A percentile compares a stretch with the other conserved stretches of the same genome.
phyloP scores from a whole-genome alignment of 2,888 invertebrate genomes.

The Nephrotoma appendiculata region DNA sequence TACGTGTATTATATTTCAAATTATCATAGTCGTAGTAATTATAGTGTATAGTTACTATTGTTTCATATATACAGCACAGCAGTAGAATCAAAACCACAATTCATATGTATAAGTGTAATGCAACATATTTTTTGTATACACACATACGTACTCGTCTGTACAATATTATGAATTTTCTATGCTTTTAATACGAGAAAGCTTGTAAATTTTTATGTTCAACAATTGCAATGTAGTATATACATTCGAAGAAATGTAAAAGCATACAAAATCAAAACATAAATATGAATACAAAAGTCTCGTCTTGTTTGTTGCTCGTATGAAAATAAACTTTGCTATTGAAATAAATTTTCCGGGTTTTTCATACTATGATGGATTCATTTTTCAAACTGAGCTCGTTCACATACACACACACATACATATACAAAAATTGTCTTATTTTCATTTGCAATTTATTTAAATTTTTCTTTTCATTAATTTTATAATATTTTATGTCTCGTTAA shows the following conservation, averaged over 20 bases:
- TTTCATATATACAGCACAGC: not conserved
- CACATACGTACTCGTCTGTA: not conserved
- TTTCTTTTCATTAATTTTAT: not conserved
- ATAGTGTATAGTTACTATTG: not conserved
- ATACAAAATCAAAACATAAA: not conserved
- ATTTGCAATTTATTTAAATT: not conserved
- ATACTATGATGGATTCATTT: not conserved
- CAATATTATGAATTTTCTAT: not conserved
- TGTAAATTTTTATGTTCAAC: not conserved
- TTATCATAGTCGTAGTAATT: not conserved
- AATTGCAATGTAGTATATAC: not conserved
- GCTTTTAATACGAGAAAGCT: not conserved
- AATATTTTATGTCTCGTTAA: not conserved
- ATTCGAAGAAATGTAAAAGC: not conserved
- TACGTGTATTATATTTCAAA: not conserved
- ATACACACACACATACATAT: not conserved
- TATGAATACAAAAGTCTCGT: not conserved
- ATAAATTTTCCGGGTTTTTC: not conserved
- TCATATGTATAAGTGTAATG: not conserved
- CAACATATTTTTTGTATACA: not conserved
- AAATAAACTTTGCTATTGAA: not conserved
- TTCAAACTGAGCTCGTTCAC: not conserved
- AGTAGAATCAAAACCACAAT: not conserved
- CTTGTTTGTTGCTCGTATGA: not conserved
- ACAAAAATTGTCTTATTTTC: not conserved